Base-by-base conservation (phyloP, 2,888 invertebrate genomes). In the Hirtodrosophila duncani region DNA sequence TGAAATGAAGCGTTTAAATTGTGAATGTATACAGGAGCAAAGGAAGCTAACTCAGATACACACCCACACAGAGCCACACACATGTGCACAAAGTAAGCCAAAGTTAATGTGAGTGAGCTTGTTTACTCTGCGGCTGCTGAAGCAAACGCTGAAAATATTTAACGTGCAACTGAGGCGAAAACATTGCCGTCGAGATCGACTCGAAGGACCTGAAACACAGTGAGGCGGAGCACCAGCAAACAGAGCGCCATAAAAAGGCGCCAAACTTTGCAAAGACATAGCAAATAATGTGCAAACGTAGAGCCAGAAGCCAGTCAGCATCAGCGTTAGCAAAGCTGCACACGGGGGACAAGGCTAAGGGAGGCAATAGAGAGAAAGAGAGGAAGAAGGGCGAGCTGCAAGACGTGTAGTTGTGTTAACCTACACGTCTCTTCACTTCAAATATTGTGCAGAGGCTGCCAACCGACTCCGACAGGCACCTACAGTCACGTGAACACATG, bases 1-100 rank as follows among this genome's bases (percentile, higher is more conserved):
- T 78, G 81, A 78, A 78, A 72, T 80, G 78, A 78, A 75, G 74
- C 80, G 70, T 71, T 79, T 65, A 81, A 75, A 65, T 63, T 65
- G 56, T 49, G 56, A 45, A 53, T 49, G 67, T 67, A 44, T 64
- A 24, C 20, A 27, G 21, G 37, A 30, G 21, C 30, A 13, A 7
- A 26, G 20, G 26, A 9, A 36, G n/a, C 10, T 27, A n/a, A 14
- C 41, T 21, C 13, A 48, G 26, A 11, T 5, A 29, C 23, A 24
- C 13, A 23, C 18, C 20, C 20, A 48, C 26, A 11, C 4, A 34
- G 14, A 41, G 20, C 37, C 4, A 27, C 17, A 31, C 16, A 9
- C 10, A 29, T 13, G 24, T 9, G 44, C 14, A 30, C n/a, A 49
- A 50, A 61, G 50, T 67, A 49, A 51, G 59, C 42, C 55, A 72